A percentile compares a stretch with the other conserved stretches of the same genome.
phyloP scores from a whole-genome alignment of 2,113 vertebrate species.

The Leptocoma aspasia region DNA sequence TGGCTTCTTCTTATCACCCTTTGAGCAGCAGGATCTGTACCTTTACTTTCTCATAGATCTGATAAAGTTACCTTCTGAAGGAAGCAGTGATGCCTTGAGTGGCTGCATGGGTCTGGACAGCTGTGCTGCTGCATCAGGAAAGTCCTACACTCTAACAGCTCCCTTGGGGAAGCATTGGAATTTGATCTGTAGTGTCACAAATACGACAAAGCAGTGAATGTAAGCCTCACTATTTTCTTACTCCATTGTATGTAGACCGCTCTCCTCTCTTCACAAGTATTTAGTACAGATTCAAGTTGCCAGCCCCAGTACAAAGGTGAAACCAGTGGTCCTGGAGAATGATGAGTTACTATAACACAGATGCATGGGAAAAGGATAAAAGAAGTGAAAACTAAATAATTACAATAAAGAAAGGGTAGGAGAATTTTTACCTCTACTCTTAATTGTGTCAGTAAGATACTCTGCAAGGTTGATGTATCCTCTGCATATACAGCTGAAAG shows the following conservation, averaged over 20 bases:
- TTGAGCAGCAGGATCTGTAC: neutral
- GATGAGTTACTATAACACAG: neutral
- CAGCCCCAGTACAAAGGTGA: neutral
- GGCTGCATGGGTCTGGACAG: neutral
- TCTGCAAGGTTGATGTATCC: neutral
- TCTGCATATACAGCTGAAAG: neutral
- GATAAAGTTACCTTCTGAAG: neutral
- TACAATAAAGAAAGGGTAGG: neutral
- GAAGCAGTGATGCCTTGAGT: neutral
- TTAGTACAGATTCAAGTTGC: neutral
- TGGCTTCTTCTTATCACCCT: neutral
- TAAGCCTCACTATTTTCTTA: neutral
- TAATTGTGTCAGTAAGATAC: neutral
- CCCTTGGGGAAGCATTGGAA: neutral
- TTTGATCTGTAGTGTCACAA: neutral
- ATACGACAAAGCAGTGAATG: neutral
- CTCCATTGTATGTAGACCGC: neutral
- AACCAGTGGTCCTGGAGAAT: neutral
- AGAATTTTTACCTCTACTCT: neutral
- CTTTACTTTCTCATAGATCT: neutral
- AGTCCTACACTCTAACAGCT: neutral
- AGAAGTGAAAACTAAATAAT: neutral
- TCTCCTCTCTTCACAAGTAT: neutral
- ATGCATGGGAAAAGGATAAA: neutral
- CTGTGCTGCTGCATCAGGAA: rapidly evolving